Conservation (phyloP, 2,113 vertebrate genomes). For the Pangasianodon hypophthalmus region DNA sequence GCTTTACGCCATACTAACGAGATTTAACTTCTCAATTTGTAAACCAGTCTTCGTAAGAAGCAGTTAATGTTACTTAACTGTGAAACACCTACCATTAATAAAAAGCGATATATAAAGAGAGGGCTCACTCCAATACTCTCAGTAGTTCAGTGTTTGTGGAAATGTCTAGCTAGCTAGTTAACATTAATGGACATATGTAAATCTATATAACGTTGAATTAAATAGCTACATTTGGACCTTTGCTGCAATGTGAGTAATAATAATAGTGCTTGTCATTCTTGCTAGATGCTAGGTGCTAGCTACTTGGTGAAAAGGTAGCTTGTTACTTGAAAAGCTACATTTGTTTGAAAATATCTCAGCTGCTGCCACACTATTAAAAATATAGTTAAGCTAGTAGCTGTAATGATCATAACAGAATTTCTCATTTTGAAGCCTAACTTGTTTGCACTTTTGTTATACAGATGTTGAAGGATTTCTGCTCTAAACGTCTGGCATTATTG, state of each 20-base stretch:
- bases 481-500: background rate
- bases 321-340: background rate
- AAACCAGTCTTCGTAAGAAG: background rate
- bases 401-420: background rate
- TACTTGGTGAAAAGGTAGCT: background rate
- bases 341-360: background rate
- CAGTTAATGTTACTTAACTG: background rate
- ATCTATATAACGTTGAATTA: background rate
- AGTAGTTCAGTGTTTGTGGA: background rate
- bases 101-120: background rate
- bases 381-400: background rate
- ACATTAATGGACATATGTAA: background rate
- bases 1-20: background rate
- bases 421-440: background rate
- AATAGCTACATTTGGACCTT: background rate
- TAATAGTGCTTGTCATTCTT: background rate
- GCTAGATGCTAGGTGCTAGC: background rate
- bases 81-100: background rate
- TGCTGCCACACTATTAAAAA: background rate
- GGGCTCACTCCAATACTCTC: background rate
- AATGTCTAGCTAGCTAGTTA: background rate
- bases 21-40: background rate
- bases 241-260: background rate
- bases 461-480: background rate
- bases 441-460: background rate